These are phyloP conservation scores for Dryobota labecula DNA, from an alignment of 2,888 invertebrate species.

Conservation along the genomic window DNA sequence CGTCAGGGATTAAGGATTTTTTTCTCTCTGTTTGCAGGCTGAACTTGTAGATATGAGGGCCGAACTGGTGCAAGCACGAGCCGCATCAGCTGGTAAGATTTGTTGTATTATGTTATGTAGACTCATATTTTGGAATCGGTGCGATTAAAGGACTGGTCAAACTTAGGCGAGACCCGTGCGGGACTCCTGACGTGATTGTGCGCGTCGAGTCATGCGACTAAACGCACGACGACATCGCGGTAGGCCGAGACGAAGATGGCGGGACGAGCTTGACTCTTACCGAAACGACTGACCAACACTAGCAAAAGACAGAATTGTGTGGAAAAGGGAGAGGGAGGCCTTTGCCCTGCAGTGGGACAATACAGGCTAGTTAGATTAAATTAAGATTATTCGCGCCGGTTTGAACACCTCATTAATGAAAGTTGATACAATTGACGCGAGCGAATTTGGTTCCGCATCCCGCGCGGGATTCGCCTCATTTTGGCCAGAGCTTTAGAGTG, in stretches of 20 bases:
- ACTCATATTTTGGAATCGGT: background rate
- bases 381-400: background rate
- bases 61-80: constrained; percentile 93
- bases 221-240: too few relatives aligned
- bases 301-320: too few relatives aligned
- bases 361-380: too few relatives aligned
- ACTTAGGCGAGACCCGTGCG: background rate
- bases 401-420: background rate
- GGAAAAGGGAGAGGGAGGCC: too few relatives aligned
- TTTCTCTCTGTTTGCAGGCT: constrained; percentile 90
- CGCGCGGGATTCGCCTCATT: background rate
- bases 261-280: too few relatives aligned
- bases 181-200: too few relatives aligned
- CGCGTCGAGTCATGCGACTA: background rate
- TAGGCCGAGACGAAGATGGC: too few relatives aligned
- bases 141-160: background rate
- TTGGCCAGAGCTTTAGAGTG: background rate
- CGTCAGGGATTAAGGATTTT: constrained; percentile 65
- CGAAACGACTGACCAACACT: too few relatives aligned
- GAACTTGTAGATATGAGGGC: constrained; percentile 94
- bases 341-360: too few relatives aligned
- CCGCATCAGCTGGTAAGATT: constrained; percentile 82
- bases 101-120: background rate
- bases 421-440: background rate
- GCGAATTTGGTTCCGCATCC: background rate